These are phyloP conservation scores for Chirona hameri DNA, from an alignment of 2,888 invertebrate species.

Conservation along the genomic window DNA sequence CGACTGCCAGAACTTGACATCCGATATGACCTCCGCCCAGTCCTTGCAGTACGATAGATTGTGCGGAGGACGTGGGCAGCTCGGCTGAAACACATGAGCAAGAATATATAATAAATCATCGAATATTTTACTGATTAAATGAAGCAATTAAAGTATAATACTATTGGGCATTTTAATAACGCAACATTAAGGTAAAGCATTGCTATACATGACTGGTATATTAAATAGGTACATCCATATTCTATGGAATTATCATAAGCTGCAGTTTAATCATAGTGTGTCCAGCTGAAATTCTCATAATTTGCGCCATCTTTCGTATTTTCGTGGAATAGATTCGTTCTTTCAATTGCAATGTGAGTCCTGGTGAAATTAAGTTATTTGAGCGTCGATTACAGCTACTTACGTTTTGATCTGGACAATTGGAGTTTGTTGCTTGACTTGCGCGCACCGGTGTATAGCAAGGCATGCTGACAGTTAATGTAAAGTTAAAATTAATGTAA, in stretches of 20 bases:
- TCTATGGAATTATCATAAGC: neutral
- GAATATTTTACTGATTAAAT: neutral
- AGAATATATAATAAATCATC: neutral
- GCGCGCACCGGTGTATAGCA: neutral
- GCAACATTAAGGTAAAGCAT: neutral
- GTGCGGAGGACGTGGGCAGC: neutral
- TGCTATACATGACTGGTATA: neutral
- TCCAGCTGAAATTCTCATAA: neutral
- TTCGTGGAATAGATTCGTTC: neutral
- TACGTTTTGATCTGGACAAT: neutral
- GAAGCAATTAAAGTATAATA: neutral
- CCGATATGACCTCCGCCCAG: neutral
- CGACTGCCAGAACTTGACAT: conserved; percentile 22
- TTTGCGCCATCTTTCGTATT: neutral
- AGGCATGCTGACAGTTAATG: neutral
- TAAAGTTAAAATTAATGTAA: no score
- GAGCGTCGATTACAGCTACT: neutral
- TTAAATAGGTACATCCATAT: neutral
- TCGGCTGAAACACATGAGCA: neutral
- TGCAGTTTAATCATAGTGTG: neutral
- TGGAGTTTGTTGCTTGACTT: no score
- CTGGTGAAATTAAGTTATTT: neutral
- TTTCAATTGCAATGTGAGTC: neutral
- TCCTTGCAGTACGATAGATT: conserved; percentile 1
- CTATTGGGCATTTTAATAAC: neutral